Conservation (phyloP, 2,888 invertebrate genomes). For the Drosophila tanythrix region DNA sequence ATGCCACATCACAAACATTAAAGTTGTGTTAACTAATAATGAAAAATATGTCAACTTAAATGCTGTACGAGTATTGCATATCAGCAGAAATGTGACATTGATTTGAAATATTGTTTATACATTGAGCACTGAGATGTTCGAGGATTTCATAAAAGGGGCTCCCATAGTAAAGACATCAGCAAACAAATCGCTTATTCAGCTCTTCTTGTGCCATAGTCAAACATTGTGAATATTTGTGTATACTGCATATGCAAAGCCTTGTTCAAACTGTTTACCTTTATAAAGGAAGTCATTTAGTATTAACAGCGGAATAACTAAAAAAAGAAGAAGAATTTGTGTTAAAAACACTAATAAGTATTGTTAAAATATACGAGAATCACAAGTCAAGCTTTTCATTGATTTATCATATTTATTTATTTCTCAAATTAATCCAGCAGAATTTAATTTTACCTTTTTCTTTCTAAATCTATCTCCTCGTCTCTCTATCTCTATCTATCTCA, state of each 20-base stretch:
- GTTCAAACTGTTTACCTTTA: not conserved
- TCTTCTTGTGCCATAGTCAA: not conserved
- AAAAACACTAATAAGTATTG: not conserved
- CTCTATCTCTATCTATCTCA: not conserved
- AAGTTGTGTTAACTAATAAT: not conserved
- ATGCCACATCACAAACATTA: not conserved
- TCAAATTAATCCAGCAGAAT: not conserved
- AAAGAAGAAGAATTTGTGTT: not conserved
- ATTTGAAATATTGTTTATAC: not conserved
- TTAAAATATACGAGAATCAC: not conserved
- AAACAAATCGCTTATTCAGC: not conserved
- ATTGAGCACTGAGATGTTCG: not conserved
- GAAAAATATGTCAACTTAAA: not conserved
- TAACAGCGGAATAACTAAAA: not conserved
- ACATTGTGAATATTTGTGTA: slow-evolving; percentile 2
- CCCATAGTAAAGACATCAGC: not conserved
- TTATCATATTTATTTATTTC: not conserved
- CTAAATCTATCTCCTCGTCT: not conserved
- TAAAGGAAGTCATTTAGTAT: not conserved
- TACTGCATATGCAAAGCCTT: not conserved
- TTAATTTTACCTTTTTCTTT: not conserved
- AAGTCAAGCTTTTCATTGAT: not conserved
- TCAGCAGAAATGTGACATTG: not conserved
- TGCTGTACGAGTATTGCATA: not conserved
- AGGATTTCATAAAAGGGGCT: not conserved